Percentiles rank a stretch among this genome's conserved stretches.
phyloP scores from a whole-genome alignment of 2,113 vertebrate genomes.

The Stigmatopora nigra region DNA sequence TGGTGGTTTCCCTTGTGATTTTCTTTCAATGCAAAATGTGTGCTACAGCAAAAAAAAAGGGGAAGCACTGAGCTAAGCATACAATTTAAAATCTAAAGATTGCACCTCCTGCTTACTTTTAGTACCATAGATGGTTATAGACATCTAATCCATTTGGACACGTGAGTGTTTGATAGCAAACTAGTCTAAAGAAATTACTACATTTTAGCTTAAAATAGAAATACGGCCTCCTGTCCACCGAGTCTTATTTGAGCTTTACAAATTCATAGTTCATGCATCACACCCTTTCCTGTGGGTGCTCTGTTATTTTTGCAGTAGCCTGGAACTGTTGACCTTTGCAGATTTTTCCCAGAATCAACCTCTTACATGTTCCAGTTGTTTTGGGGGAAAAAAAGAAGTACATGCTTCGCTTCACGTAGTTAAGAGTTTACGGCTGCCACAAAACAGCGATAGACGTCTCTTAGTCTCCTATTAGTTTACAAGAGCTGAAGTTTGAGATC shows the following conservation, averaged over 20 bases:
- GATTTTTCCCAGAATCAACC: slow-evolving; percentile 29
- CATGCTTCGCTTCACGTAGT: slow-evolving; percentile 26
- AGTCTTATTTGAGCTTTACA: slow-evolving; percentile 1
- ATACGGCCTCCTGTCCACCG: not conserved
- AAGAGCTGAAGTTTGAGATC: slow-evolving; percentile 31
- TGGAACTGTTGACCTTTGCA: slow-evolving; percentile 20
- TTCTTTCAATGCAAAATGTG: no score
- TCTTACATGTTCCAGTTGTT: not conserved
- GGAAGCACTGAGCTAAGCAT: no score
- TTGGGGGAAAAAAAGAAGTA: slow-evolving; percentile 9
- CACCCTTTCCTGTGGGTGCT: slow-evolving; percentile 31
- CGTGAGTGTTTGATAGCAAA: no score
- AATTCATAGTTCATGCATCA: slow-evolving; percentile 21
- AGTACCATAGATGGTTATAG: no score
- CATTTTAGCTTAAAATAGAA: not conserved
- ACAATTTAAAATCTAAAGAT: no score
- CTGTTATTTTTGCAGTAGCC: slow-evolving; percentile 24
- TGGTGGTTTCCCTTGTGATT: no score
- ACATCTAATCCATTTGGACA: no score
- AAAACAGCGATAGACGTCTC: slow-evolving; percentile 39
- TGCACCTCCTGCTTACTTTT: no score
- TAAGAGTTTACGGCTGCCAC: slow-evolving; percentile 32
- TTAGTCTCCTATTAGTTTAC: slow-evolving; percentile 50
- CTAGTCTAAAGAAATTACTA: not conserved
- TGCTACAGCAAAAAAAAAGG: no score